Evolutionary conservation across 35 echinoderm and acorn worm species (phyloP), one percentile per base, ranked within the genome.

Genomic region (Heliocidaris erythrogramma): DNA sequence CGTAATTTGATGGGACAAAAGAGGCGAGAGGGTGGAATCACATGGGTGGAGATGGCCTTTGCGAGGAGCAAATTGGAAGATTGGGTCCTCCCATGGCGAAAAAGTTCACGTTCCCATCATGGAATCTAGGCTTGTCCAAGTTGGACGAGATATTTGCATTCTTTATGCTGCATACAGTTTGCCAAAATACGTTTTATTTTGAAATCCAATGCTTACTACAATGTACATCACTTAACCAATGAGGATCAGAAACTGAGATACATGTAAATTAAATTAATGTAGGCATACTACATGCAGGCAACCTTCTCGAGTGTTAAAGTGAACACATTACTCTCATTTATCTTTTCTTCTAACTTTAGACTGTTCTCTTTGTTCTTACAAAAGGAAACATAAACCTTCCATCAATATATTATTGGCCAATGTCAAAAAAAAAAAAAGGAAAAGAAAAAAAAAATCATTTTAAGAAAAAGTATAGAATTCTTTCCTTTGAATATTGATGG

Each of bases 31-130:
- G 47, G 18, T 89, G 47, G 47, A 89, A 89, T 89, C 87, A 89
- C 31, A 48, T 89, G 87, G 87, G 87, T 47, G 87, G 87, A 89
- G 87, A 89, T 89, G 87, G 87, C 47, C 87, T 47, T 32, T 89
- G 87, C 87, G 24, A 89, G 47, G 31, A 48, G 87, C 31, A 89
- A 89, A 89, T 78, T 78, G 65, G 65, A 78, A 78, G 65, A 78
- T 78, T 78, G 65, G 65, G 65, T 78, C 21, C 65, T 78, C 65
- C 65, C 65, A 78, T 78, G 65, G 65, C 17, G 65, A 78, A 78
- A 0, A 78, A 78, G 65, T 78, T 78, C 65, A 78, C 17, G 65
- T 78, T 78, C 65, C 65, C 65, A 78, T 78, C 65, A 17, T 78
- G 65, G 21, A 78, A 78, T n/a, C 65, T 27, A 27, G 65, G 27